A percentile compares a stretch with the other conserved stretches of the same genome.
phyloP scores from a whole-genome alignment of 2,888 invertebrate genomes.

The Drosophila neotestacea region DNA sequence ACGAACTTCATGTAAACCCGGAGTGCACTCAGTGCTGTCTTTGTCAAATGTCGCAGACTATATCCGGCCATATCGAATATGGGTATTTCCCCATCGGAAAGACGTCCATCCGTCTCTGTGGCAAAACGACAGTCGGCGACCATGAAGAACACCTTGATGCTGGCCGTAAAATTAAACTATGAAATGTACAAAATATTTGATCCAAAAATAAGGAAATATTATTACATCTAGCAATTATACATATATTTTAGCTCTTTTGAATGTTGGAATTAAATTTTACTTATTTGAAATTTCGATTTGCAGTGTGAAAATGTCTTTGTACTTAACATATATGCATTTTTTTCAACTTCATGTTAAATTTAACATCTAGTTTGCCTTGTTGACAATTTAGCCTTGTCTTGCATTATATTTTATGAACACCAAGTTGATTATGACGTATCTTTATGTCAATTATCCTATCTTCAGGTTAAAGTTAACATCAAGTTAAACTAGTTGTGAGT shows the following conservation, averaged over 20 bases:
- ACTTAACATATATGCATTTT: neutral
- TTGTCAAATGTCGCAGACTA: conserved; percentile 88
- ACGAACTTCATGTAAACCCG: conserved; percentile 90
- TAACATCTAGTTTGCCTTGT: neutral
- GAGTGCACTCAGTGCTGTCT: conserved; percentile 88
- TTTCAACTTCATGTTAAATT: neutral
- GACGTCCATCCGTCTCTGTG: conserved; percentile 85
- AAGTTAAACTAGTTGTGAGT: neutral
- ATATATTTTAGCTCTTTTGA: neutral
- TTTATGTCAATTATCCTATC: neutral
- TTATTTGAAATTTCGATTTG: neutral
- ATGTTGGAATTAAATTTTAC: neutral
- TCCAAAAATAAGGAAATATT: too few species aligned
- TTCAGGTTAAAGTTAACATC: neutral
- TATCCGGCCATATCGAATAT: conserved; percentile 90
- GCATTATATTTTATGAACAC: neutral
- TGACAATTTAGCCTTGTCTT: neutral
- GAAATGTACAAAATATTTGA: neutral
- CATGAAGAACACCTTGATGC: conserved; percentile 90
- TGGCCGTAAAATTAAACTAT: conserved; percentile 88
- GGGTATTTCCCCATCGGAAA: conserved; percentile 89
- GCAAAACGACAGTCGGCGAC: conserved; percentile 89
- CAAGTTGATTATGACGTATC: neutral
- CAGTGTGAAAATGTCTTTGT: neutral
- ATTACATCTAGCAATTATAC: too few species aligned